These are phyloP conservation scores for Druceiella hillmani DNA, from an alignment of 2,888 invertebrate species.

Conservation along the genomic window DNA sequence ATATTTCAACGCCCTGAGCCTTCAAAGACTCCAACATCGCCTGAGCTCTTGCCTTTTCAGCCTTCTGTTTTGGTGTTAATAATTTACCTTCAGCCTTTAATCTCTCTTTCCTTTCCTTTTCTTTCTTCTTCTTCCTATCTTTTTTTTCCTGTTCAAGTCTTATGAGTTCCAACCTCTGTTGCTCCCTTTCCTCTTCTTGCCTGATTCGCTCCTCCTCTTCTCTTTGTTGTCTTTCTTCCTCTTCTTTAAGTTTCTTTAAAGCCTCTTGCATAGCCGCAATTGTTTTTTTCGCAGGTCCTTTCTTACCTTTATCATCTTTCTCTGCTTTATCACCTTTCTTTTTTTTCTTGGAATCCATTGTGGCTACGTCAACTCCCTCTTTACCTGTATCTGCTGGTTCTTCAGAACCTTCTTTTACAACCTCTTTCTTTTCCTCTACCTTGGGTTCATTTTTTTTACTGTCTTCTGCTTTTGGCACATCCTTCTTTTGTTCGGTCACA, in stretches of 20 bases:
- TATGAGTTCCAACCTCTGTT: conserved; percentile 65
- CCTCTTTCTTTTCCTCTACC: conserved; percentile 25
- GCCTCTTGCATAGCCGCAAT: conserved; percentile 91
- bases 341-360: conserved; percentile 35
- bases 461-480: conserved; percentile 28
- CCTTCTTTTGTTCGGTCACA: conserved; percentile 28
- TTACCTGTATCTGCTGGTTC: conserved; percentile 15
- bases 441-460: conserved; percentile 35
- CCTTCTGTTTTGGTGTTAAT: conserved; percentile 89
- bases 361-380: conserved; percentile 29
- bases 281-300: conserved; percentile 78
- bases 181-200: conserved; percentile 69
- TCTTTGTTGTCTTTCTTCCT: conserved; percentile 68
- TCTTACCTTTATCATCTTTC: conserved; percentile 53
- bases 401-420: conserved; percentile 20
- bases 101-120: conserved; percentile 87
- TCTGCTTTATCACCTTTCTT: conserved; percentile 51
- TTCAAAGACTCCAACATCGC: conserved; percentile 84
- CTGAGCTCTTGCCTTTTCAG: conserved; percentile 82
- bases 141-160: conserved; percentile 82
- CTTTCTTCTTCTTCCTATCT: conserved; percentile 84
- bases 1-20: conserved; percentile 80
- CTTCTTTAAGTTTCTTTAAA: conserved; percentile 81
- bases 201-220: conserved; percentile 79
- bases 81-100: conserved; percentile 96